These are phyloP conservation scores for Poecilobothrus nobilitatus DNA, from an alignment of 2,888 invertebrate species.

Conservation along the genomic window DNA sequence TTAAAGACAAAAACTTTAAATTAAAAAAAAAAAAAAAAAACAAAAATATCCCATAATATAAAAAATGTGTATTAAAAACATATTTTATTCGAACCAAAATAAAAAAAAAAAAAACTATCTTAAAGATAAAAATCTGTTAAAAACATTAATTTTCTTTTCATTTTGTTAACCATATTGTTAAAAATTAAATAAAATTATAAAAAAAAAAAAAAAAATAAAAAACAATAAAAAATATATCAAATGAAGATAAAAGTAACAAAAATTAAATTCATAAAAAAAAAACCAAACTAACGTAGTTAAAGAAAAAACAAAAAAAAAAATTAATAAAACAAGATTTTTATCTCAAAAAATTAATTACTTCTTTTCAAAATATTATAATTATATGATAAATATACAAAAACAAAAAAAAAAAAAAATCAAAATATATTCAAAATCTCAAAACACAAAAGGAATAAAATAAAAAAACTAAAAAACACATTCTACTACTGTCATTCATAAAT, in stretches of 20 bases:
- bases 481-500: slow-evolving; percentile 4
- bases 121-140: neutral
- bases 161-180: slow-evolving; percentile 3
- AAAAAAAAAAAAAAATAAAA: neutral
- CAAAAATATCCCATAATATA: neutral
- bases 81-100: too few relatives aligned
- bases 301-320: neutral
- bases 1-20: too few relatives aligned
- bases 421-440: too few relatives aligned
- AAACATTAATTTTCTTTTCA: neutral
- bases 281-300: too few relatives aligned
- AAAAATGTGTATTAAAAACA: too few relatives aligned
- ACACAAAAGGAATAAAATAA: too few relatives aligned
- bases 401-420: too few relatives aligned
- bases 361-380: neutral
- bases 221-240: neutral
- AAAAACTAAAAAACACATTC: neutral
- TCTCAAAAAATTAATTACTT: neutral
- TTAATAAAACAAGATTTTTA: slow-evolving; percentile 6
- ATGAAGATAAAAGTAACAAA: neutral
- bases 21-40: too few relatives aligned
- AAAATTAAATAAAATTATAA: neutral
- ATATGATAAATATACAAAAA: neutral
- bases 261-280: neutral
- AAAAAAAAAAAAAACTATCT: neutral